Evolutionary conservation across 2,113 vertebrate species (phyloP).

Genomic region (Epinephelus lanceolatus): DNA sequence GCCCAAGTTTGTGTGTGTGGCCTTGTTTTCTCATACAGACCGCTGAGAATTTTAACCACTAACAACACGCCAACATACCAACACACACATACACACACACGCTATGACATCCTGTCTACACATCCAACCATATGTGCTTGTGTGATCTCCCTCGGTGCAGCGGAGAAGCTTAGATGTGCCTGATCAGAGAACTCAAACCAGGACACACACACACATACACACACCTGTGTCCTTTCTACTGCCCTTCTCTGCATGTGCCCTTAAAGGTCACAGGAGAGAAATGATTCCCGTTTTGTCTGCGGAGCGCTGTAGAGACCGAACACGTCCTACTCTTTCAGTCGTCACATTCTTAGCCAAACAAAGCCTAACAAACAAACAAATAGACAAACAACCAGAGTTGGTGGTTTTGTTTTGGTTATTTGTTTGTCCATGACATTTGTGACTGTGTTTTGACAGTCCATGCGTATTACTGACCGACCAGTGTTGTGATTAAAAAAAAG

Average conservation of each 20-base stretch:
- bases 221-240: constrained; percentile 76
- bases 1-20: constrained; percentile 70
- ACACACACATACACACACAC: constrained; percentile 2
- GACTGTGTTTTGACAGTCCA: constrained; percentile 87
- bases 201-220: constrained; percentile 44
- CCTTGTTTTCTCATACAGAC: constrained; percentile 69
- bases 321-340: constrained; percentile 50
- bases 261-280: constrained; percentile 57
- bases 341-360: constrained; percentile 60
- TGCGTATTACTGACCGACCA: constrained; percentile 80
- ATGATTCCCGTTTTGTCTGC: constrained; percentile 36
- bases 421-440: constrained; percentile 83
- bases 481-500: constrained; percentile 81
- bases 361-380: constrained; percentile 63
- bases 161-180: constrained; percentile 87
- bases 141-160: constrained; percentile 73
- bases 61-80: constrained; percentile 27
- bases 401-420: constrained; percentile 47
- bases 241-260: constrained; percentile 72
- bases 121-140: constrained; percentile 55
- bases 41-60: constrained; percentile 71
- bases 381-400: constrained; percentile 31
- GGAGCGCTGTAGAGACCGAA: constrained; percentile 31
- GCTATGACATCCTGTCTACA: constrained; percentile 26
- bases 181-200: constrained; percentile 79